phyloP scores from a whole-genome alignment of 2,113 vertebrate genomes.

The Cavia aperea region DNA sequence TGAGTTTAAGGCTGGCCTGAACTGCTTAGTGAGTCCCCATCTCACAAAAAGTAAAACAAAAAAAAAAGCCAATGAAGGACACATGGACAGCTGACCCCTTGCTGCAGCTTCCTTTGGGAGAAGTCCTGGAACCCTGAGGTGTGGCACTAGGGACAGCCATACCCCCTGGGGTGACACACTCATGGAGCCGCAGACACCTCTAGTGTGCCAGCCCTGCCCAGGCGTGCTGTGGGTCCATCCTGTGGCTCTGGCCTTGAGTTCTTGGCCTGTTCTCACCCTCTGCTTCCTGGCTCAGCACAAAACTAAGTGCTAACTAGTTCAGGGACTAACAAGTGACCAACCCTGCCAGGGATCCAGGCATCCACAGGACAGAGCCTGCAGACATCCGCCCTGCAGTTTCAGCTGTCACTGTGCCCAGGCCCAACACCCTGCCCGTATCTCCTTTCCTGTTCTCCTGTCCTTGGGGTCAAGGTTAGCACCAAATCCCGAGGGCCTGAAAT shows the following conservation, averaged over 20 bases:
- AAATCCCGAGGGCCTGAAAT: background rate
- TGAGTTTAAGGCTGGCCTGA: no score
- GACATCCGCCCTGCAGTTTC: background rate
- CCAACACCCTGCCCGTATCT: background rate
- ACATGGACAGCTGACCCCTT: background rate
- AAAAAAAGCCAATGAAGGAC: background rate
- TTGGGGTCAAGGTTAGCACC: background rate
- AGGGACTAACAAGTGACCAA: background rate
- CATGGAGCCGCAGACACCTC: no score
- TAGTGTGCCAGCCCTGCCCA: background rate
- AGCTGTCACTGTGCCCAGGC: background rate
- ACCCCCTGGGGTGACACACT: fast-evolving
- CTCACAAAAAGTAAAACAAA: no score
- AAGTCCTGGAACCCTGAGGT: background rate
- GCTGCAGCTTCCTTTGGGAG: background rate
- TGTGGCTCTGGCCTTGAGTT: background rate
- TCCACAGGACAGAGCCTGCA: background rate
- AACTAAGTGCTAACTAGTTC: background rate
- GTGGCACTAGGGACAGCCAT: background rate
- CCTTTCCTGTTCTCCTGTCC: background rate
- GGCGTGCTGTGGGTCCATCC: background rate
- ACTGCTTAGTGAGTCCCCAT: no score
- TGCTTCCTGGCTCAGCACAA: background rate
- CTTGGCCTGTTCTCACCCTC: background rate
- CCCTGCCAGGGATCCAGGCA: no score